phyloP scores from a whole-genome alignment of 2,888 invertebrate species.

The Xylophagus ater region DNA sequence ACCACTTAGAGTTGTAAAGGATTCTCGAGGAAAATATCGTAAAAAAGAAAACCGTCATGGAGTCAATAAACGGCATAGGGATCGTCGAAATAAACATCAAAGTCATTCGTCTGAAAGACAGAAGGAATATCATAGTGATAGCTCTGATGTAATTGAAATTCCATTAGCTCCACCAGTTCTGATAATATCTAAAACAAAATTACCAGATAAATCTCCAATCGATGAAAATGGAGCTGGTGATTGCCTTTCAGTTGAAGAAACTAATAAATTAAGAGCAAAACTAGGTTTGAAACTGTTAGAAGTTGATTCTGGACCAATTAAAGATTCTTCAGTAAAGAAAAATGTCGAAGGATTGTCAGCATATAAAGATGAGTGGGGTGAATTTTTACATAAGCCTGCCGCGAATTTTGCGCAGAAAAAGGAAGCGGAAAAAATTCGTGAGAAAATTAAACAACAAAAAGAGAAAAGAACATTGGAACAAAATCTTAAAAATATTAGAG shows the following conservation, averaged over 20 bases:
- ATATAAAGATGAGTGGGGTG: conserved; percentile 64
- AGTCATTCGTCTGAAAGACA: too few species aligned
- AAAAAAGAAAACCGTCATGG: conserved; percentile 3
- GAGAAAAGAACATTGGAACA: conserved; percentile 68
- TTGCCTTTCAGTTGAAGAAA: conserved; percentile 69
- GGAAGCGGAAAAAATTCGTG: conserved; percentile 68
- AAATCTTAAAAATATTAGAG: conserved; percentile 33
- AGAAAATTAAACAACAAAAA: conserved; percentile 62
- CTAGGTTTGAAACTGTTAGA: conserved; percentile 89
- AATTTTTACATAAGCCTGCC: conserved; percentile 80
- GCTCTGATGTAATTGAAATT: conserved; percentile 39
- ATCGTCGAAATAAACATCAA: conserved; percentile 4
- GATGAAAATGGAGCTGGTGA: conserved; percentile 39
- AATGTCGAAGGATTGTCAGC: conserved; percentile 55
- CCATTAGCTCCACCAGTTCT: conserved; percentile 28
- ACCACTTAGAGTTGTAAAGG: background rate
- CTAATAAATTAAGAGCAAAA: conserved; percentile 82
- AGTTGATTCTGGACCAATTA: conserved; percentile 36
- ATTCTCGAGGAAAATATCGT: conserved; percentile 4
- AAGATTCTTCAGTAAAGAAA: conserved; percentile 30
- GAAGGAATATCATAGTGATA: too few species aligned
- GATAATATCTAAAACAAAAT: conserved; percentile 12
- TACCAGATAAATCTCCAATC: conserved; percentile 27
- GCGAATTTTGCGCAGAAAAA: conserved; percentile 61
- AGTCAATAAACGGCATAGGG: conserved; percentile 2